Base-by-base conservation (phyloP, 2,888 invertebrate species). In the Scaptomyza reducta region DNA sequence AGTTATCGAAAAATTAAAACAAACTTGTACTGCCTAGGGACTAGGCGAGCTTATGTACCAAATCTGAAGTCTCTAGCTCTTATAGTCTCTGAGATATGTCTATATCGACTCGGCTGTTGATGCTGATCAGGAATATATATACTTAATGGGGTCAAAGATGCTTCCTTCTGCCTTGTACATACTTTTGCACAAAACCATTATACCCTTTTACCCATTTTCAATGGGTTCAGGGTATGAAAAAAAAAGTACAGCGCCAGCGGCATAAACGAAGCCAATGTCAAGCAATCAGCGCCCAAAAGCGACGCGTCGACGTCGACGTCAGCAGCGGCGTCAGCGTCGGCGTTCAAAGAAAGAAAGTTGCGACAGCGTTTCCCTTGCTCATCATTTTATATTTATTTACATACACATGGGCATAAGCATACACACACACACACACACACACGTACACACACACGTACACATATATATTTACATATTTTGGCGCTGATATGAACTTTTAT, bases 331-430 rank as follows among this genome's bases (percentile, higher is more conserved):
- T 60, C 57, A 6, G 14, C 38, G 53, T 31, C 18, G 14, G 10
- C 50, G 50, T 11, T 27, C 53, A 54, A 35, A 40, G 68, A 87
- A 81, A 81, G 87, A 81, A 81, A 81, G 87, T 81, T 81, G 63
- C 53, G 60, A 33, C 60, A 42, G 53, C 61, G 77, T 74, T 81
- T 71, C 79, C 79, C 68, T 74, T 72, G 69, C 64, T 77, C 77
- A 69, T 77, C 64, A 40, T 40, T 40, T 63, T 61, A 10, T 27
- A 27, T 66, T 58, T 51, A 61, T 76, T 76, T 46, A 49, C 50
- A 61, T 66, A 54, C 16, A 31, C 5, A 22, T 10, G 11, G 5
- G 55, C 7, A 27, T 25, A 31, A 6, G 29, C 22, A 40, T n/a
- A 45, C 2, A 33, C 13, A 57, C 16, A 27, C 29, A 41, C 11